Percentiles rank a stretch among this genome's conserved stretches.
Evolutionary conservation across 2,113 vertebrate species (phyloP).

Genomic region (Pholis gunnellus): DNA sequence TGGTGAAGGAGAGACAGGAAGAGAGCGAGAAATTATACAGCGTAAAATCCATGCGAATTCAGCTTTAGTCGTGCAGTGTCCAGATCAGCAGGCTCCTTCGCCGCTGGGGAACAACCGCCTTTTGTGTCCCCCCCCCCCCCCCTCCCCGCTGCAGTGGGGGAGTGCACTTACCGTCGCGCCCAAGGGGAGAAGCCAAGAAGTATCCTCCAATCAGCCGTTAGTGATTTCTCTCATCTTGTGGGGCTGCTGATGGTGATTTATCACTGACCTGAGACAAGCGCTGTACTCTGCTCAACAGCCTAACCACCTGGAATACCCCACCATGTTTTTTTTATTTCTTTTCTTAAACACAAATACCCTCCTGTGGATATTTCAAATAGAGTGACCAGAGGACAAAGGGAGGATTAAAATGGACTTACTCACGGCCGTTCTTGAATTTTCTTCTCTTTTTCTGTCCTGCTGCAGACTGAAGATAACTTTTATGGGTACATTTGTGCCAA

Average conservation of each 20-base stretch:
- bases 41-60: slow-evolving; percentile 60
- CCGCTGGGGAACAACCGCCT: slow-evolving; percentile 62
- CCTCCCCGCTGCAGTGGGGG: slow-evolving; percentile 70
- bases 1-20: slow-evolving; percentile 26
- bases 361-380: slow-evolving; percentile 54
- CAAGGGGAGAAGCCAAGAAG: slow-evolving; percentile 72
- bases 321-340: slow-evolving; percentile 35
- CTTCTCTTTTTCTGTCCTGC: slow-evolving; percentile 6
- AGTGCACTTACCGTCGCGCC: slow-evolving; percentile 65
- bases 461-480: slow-evolving; percentile 63
- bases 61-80: slow-evolving; percentile 54
- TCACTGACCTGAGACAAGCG: slow-evolving; percentile 69
- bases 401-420: slow-evolving; percentile 61
- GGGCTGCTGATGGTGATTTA: slow-evolving; percentile 73
- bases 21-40: slow-evolving; percentile 53
- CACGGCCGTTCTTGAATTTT: slow-evolving; percentile 11
- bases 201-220: slow-evolving; percentile 78
- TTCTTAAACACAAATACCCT: slow-evolving; percentile 33
- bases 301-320: slow-evolving; percentile 64
- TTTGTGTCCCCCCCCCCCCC: slow-evolving; percentile 67
- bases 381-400: slow-evolving; percentile 59
- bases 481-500: slow-evolving; percentile 9
- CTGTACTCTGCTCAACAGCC: slow-evolving; percentile 56
- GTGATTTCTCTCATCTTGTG: slow-evolving; percentile 67
- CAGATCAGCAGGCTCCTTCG: slow-evolving; percentile 58